Evolutionary conservation across 2,888 invertebrate species (phyloP).

Genomic region (Thereva nobilitata): DNA sequence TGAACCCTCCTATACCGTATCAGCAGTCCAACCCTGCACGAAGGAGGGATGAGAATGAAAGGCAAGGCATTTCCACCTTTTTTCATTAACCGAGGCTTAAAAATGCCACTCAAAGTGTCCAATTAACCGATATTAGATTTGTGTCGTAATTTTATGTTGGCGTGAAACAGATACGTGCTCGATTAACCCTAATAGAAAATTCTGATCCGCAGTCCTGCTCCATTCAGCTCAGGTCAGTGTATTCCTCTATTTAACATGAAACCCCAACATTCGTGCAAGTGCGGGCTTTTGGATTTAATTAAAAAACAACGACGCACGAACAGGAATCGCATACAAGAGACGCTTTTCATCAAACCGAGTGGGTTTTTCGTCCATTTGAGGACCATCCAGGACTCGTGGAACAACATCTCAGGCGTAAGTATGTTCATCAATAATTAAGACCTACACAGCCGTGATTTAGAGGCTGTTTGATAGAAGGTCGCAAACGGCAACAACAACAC

Average conservation of each 20-base stretch:
- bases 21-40: background rate
- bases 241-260: background rate
- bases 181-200: slow-evolving; percentile 7
- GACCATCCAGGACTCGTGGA: too few species aligned
- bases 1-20: background rate
- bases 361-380: too few species aligned
- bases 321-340: background rate
- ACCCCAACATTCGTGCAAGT: background rate
- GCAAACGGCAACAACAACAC: too few species aligned
- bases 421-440: too few species aligned
- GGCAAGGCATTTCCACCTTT: slow-evolving; percentile 6
- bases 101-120: slow-evolving; percentile 23
- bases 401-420: too few species aligned
- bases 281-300: slow-evolving; percentile 14
- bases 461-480: too few species aligned
- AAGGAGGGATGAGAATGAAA: background rate
- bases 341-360: background rate
- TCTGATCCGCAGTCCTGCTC: background rate
- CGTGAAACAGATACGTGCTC: slow-evolving; percentile 9
- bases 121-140: slow-evolving; percentile 26
- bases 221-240: background rate
- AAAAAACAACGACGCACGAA: slow-evolving; percentile 18
- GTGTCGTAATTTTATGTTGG: slow-evolving; percentile 13
- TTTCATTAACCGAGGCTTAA: slow-evolving; percentile 21
- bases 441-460: too few species aligned